Base-by-base conservation (phyloP, 2,797 vertebrate species). In the Glyptemys insculpta region DNA sequence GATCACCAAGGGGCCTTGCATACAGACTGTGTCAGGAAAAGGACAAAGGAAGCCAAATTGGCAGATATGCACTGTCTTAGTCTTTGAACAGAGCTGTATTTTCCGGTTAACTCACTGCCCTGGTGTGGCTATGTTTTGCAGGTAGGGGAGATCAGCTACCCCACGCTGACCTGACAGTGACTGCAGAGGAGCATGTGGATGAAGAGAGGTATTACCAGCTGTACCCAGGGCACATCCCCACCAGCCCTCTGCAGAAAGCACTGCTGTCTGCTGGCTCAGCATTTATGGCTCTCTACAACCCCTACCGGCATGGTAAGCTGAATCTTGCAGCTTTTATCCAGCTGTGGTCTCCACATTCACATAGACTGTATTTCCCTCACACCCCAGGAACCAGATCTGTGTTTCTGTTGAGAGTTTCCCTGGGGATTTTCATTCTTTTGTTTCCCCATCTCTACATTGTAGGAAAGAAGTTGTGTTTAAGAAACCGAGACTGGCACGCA, bases 291-390 rank as follows among this genome's bases (percentile, higher is more conserved):
- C 98, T 99, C 2, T 98, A 95, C 52, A 92, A 99, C 91, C 99
- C 99, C 3, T 99, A 99, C 97, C 99, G 99, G 93, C 99, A 99
- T n/a, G 99, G 99, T 99, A 97, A 99, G 98, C 15, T 4, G 52
- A 4, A 29, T 27, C 1, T 0, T 15, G n/a, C 34, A 6, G 2
- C 59, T 27, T 50, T 8, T 0, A n/a, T 9, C 50, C 80, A 6
- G 34, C 21, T 47, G 1, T 8, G 14, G 21, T 1, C 41, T 34
- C 4, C 6, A 6, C 4, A 0, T 25, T 21, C 10, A 41, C 10
- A 0, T 1, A 37, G n/a, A 23, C n/a, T 41, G 37, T 25, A 72
- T 19, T 29, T 41, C 15, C 11, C 53, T 49, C 50, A 12, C 14
- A 53, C 3, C 29, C 10, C 52, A 0, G 18, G 4, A n/a, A 4